These are phyloP conservation scores for Balearica regulorum DNA, from an alignment of 2,797 vertebrate genomes.

Conservation along the genomic window DNA sequence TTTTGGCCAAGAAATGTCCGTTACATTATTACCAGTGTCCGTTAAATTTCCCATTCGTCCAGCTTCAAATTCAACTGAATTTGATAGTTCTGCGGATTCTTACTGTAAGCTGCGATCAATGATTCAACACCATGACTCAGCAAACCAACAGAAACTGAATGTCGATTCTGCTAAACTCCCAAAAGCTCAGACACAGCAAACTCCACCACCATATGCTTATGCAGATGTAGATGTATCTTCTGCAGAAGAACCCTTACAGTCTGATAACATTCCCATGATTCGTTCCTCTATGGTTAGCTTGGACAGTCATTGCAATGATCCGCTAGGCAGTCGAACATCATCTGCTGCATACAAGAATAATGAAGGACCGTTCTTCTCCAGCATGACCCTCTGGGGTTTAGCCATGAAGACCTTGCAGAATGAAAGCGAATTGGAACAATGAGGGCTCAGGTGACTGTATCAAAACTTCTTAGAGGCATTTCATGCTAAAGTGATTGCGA, in stretches of 20 bases:
- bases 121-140: constrained; percentile 69
- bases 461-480: not conserved
- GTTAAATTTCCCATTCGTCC: constrained; percentile 69
- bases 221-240: constrained; percentile 31
- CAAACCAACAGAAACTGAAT: constrained; percentile 70
- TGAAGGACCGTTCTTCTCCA: constrained; percentile 88
- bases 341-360: constrained; percentile 69
- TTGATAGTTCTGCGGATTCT: constrained; percentile 25
- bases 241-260: constrained; percentile 59
- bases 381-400: constrained; percentile 90
- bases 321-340: constrained; percentile 57
- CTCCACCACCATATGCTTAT: constrained; percentile 62
- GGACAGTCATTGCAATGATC: constrained; percentile 73
- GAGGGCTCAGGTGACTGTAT: not conserved
- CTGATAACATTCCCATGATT: constrained; percentile 53
- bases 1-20: constrained; percentile 70
- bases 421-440: constrained; percentile 82
- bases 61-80: constrained; percentile 12
- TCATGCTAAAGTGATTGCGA: not conserved
- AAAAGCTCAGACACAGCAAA: constrained; percentile 69
- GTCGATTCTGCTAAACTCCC: constrained; percentile 71
- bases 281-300: constrained; percentile 74
- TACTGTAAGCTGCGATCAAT: constrained; percentile 80
- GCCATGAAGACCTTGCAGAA: constrained; percentile 94
- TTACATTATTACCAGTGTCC: constrained; percentile 55